Evolutionary conservation across 2,888 invertebrate species (phyloP), one percentile per base, ranked within the genome.

Genomic region (Caenorhabditis doughertyi): DNA sequence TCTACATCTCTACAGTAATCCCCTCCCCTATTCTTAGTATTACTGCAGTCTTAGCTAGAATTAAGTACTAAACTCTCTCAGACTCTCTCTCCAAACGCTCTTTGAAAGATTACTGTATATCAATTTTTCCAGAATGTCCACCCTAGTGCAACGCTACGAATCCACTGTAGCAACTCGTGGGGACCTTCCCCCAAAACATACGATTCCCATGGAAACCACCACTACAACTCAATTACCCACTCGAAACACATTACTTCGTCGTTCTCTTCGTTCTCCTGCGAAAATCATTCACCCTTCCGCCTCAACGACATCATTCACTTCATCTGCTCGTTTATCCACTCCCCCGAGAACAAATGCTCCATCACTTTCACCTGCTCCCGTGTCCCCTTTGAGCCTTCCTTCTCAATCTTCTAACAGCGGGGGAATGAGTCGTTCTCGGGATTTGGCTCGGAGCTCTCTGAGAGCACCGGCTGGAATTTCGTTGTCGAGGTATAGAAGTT

Each of bases 181-280:
- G 2, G 79, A 82, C 60, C 72, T 82, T 0, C 82, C 82, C 2
- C 82, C 82, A 7, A 82, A 79, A 39, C 77, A 73, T 9, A 8
- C 67, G 4, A 68, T 74, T 25, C 16, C 55, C 39, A 49, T 74
- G 44, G 82, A 77, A 23, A 51, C 64, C 8, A 42, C 60, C 9
- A 53, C 60, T 16, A 27, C 70, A 23, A 47, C 51, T 7, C 21
- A 65, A 3, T 51, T 51, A 27, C 71, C 53, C 9, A 27, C 56
- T 25, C 74, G 82, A 16, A 77, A 70, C 68, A 39, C 68, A 3
- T 29, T 79, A 7, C 35, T 79, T 3, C 72, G 82, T 5, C 60
- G 82, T 18, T 79, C 79, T 0, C 60, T 82, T 0, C 72, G 82
- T 18, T 73, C 82, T 8, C 82, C 82, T 11, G 79, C 79, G 23